Base-by-base conservation (phyloP, 2,113 vertebrate genomes). In the Pyrgilauda ruficollis region DNA sequence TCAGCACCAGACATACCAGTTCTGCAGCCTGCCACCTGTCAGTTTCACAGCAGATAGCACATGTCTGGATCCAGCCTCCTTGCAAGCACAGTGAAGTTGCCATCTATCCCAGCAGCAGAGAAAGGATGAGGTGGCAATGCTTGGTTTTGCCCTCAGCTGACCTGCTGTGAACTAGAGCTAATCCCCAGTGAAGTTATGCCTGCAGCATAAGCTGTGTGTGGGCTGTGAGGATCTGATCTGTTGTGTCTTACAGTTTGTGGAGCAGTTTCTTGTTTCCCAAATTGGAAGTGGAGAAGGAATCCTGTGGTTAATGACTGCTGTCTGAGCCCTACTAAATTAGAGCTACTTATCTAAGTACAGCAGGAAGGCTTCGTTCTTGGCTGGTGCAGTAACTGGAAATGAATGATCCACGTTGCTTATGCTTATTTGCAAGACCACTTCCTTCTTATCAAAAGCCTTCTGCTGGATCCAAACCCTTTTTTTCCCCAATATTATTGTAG, bases 291-390 rank as follows among this genome's bases (percentile, higher is more conserved):
- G 30, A 70, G 43, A 84, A 94, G 59, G 59, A 94, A 86, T 93
- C 52, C 47, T 78, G 35, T 16, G 55, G 75, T 80, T 92, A 88
- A 90, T 0, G 10, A 74, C 72, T 37, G 50, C 75, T 92, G 76
- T 90, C 85, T 88, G 82, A 84, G 35, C 55, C 72, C 78, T 78
- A n/a, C 82, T 95, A 80, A 96, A 80, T 95, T 69, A 95, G 50
- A 87, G 53, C 59, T 85, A 35, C 84, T 93, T 89, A 69, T 14
- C 43, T 39, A 67, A 79, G 61, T 46, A 53, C 53, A 73, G 46
- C 70, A 87, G 52, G 78, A 87, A 91, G 49, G 18, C 52, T 86
- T 93, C 0, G 0, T 76, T 93, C 82, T 83, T 86, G 67, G 66
- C 83, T 63, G 50, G 15, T 78, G 41, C 28, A 47, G 5, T 53